Percentiles rank a stretch among this genome's conserved stretches.
Evolutionary conservation across 2,113 vertebrate genomes (phyloP).

Genomic region (Hyperopisus bebe): DNA sequence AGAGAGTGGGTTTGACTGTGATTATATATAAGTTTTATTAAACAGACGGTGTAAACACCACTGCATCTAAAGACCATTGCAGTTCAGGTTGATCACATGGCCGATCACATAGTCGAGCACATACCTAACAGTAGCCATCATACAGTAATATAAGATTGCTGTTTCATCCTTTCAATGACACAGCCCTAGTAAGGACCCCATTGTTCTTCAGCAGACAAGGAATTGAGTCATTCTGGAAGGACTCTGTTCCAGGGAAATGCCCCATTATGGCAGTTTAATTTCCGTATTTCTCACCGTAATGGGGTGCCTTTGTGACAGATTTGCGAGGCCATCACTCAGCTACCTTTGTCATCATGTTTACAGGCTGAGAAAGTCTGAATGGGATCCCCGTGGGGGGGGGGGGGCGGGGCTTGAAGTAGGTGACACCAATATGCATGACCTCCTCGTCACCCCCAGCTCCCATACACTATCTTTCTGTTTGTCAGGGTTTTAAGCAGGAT

Average conservation of each 20-base stretch:
- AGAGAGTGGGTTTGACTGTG: background rate
- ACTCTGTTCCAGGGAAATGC: background rate
- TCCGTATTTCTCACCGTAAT: conserved; percentile 11
- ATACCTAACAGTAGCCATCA: background rate
- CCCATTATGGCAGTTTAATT: conserved; percentile 17
- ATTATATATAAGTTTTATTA: background rate
- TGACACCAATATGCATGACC: background rate
- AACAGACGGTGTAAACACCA: background rate
- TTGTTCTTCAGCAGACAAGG: conserved; percentile 6
- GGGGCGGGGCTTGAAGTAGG: background rate
- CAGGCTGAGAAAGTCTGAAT: background rate
- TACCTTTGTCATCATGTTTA: conserved; percentile 18
- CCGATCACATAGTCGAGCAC: background rate
- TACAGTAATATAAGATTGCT: background rate
- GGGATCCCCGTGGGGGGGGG: background rate
- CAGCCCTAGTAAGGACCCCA: background rate
- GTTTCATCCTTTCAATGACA: background rate
- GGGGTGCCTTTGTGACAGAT: conserved; percentile 19
- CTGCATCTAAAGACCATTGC: background rate
- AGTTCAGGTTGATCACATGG: background rate
- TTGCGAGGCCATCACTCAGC: conserved; percentile 26
- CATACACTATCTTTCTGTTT: background rate
- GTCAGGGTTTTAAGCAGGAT: background rate
- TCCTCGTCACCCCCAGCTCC: conserved; percentile 3
- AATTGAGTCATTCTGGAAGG: conserved; percentile 9